Conservation (phyloP, 2,888 invertebrate species). For the Poecilus cupreus region DNA sequence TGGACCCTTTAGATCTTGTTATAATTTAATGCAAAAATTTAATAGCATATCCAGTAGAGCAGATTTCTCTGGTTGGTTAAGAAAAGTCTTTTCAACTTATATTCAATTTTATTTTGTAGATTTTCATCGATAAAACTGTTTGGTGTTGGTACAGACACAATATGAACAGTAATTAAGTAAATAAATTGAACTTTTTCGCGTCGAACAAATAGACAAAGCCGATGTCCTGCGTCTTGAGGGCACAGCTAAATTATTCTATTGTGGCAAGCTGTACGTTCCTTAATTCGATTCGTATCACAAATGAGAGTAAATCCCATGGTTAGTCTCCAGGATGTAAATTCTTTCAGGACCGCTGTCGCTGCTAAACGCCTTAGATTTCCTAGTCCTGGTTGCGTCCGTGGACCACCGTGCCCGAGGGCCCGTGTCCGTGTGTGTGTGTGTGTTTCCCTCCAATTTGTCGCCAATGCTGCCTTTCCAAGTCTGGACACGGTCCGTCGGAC, state of each 20-base stretch:
- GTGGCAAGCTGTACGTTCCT: conserved; percentile 13
- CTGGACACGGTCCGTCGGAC: conserved; percentile 71
- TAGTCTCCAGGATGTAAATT: conserved; percentile 39
- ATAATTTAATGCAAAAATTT: no score
- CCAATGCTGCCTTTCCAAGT: conserved; percentile 71
- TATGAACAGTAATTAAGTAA: no score
- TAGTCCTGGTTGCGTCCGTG: not conserved
- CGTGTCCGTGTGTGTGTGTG: conserved; percentile 4
- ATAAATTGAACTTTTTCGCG: no score
- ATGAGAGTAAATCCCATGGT: conserved; percentile 1
- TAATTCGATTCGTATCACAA: conserved; percentile 10
- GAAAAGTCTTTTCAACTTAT: no score
- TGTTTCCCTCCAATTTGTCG: conserved; percentile 73
- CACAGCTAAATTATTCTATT: not conserved
- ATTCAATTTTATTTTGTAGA: no score
- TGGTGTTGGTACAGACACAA: no score
- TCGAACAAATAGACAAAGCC: no score
- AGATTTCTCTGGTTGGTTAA: no score
- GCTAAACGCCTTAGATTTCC: conserved; percentile 52
- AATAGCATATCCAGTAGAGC: no score
- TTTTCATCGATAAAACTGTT: no score
- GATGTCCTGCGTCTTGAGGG: no score
- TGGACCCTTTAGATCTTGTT: no score
- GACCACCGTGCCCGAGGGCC: not conserved
- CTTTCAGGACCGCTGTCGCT: conserved; percentile 45